phyloP scores from a whole-genome alignment of 2,113 vertebrate species.

The Ptychochromis oligacanthus region DNA sequence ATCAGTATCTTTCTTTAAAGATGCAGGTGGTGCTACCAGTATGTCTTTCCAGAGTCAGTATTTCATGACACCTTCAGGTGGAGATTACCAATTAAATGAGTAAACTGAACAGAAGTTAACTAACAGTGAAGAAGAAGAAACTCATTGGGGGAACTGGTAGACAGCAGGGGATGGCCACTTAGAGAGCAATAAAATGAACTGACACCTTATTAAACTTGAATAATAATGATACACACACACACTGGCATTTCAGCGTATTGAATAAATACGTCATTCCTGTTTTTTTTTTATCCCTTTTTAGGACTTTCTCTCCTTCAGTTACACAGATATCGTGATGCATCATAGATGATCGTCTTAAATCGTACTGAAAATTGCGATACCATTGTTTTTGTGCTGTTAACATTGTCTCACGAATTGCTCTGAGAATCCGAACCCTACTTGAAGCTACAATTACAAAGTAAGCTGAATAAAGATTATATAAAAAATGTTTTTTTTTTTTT shows the following conservation, averaged over 20 bases:
- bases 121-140: neutral
- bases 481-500: neutral
- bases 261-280: neutral
- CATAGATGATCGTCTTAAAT: neutral
- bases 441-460: neutral
- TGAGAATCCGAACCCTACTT: neutral
- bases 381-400: neutral
- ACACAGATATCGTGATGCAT: neutral
- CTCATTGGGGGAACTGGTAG: rapidly evolving
- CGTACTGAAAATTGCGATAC: too few species aligned
- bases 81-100: neutral
- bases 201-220: neutral
- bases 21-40: neutral
- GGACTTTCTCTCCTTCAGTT: neutral
- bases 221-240: neutral
- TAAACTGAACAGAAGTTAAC: neutral
- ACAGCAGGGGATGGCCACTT: neutral
- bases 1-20: neutral
- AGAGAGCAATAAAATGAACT: neutral
- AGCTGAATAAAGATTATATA: neutral
- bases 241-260: neutral
- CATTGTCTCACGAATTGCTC: neutral
- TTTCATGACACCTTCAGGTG: neutral
- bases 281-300: neutral
- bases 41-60: too few species aligned